Evolutionary conservation across 2,888 invertebrate genomes (phyloP), one percentile per base, ranked within the genome.

Genomic region (Mystacides longicornis): DNA sequence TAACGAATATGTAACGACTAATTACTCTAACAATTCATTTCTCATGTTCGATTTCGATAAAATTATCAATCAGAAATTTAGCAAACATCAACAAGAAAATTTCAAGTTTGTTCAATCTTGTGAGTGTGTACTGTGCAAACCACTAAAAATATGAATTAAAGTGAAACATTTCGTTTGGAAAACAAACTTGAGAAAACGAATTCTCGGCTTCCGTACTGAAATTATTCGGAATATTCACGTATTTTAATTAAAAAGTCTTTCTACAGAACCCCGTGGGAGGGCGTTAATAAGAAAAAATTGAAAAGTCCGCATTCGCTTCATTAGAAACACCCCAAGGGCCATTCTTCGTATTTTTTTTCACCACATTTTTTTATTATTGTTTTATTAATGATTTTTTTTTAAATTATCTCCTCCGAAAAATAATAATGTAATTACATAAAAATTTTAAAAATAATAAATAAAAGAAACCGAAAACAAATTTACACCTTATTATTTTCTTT

Each of bases 221-320:
- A 50, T 42, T 45, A 27, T 50, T 54, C 50, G 46, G 43, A 54
- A 54, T 31, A 50, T 54, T 50, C 50, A 54, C 50, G 50, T 50
- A 45, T 54, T 54, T 54, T 54, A 49, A 54, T 54, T 54, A 54
- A 50, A 27, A 23, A 14, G 3, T 14, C 7, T 37, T 37, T 37
- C 11, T 31, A 20, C 18, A 16, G 23, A 21, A 5, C 5, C 43
- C 54, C 31, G 22, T 21, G 33, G 23, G 49, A 46, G 46, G 31
- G 23, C 54, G 27, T 54, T 57, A 54, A 57, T 57, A 57, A 57
- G 54, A 48, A 57, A 54, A 57, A 57, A 57, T 57, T 54, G 57
- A 54, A 54, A 57, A 57, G 51, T 51, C 51, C 51, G 54, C 21
- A 54, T 51, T 48, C 31, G 57, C 51, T 57, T 57, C 57, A 57